Percentiles rank a stretch among this genome's conserved stretches.
These are phyloP conservation scores for Drosophila affinis DNA, from an alignment of 2,888 invertebrate genomes.

Conservation along the genomic window DNA sequence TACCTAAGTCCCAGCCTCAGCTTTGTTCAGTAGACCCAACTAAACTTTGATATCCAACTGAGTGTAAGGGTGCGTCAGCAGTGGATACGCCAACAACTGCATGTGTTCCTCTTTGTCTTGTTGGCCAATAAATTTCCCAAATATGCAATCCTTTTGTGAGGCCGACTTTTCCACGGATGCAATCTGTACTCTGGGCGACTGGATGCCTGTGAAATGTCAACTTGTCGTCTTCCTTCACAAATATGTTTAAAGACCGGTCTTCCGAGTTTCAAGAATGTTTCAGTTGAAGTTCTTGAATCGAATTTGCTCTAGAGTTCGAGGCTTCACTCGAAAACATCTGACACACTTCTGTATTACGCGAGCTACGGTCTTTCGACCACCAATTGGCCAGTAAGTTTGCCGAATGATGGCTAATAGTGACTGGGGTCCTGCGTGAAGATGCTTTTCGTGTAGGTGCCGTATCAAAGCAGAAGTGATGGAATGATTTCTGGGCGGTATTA, in stretches of 20 bases:
- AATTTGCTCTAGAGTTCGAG: no score
- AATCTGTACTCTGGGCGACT: slow-evolving; percentile 99
- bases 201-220: slow-evolving; percentile 98
- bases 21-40: slow-evolving; percentile 98
- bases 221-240: slow-evolving; percentile 99
- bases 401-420: no score
- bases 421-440: no score
- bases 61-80: slow-evolving; percentile 96
- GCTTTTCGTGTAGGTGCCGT: no score
- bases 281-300: slow-evolving; percentile 93
- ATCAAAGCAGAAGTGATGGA: no score
- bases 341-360: no score
- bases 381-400: no score
- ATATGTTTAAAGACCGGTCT: slow-evolving; percentile 98
- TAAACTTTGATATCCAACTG: slow-evolving; percentile 98
- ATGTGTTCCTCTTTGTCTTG: slow-evolving; percentile 98
- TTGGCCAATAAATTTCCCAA: slow-evolving; percentile 99
- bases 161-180: slow-evolving; percentile 98
- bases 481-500: no score
- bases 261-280: slow-evolving; percentile 99
- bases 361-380: no score
- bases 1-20: slow-evolving; percentile 98
- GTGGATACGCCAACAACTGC: slow-evolving; percentile 99
- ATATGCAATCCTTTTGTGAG: slow-evolving; percentile 96
- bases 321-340: no score